Conservation (phyloP, 92 coral and sea anemone genomes). For the Meandrina meandrites region DNA sequence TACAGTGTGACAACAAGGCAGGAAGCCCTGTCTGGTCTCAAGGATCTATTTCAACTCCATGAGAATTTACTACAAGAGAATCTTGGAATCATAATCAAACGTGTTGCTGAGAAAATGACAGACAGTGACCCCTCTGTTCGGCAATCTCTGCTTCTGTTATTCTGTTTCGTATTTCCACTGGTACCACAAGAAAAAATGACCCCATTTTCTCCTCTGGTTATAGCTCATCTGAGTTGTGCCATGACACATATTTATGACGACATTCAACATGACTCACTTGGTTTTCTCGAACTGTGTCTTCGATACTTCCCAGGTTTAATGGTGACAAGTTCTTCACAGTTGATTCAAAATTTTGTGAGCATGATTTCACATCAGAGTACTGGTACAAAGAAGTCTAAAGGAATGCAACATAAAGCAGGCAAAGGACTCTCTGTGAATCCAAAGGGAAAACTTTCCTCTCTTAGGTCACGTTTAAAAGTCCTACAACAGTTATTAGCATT, state of each 20-base stretch:
- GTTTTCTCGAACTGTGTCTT: conserved; percentile 78
- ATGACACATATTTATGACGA: conserved; percentile 95
- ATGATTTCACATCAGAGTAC: conserved; percentile 72
- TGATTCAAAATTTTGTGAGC: conserved; percentile 74
- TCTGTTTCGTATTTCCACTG: conserved; percentile 63
- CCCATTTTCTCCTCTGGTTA: conserved; percentile 74
- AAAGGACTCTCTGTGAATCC: conserved; percentile 62
- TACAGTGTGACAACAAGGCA: conserved; percentile 82
- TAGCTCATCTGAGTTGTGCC: conserved; percentile 91
- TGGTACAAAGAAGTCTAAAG: conserved; percentile 14
- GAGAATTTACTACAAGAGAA: conserved; percentile 68
- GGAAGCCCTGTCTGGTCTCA: conserved; percentile 82
- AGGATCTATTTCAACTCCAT: conserved; percentile 76
- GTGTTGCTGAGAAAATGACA: conserved; percentile 72
- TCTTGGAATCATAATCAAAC: conserved; percentile 61
- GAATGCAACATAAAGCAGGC: conserved; percentile 24
- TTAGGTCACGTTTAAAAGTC: conserved; percentile 75
- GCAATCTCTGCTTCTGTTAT: conserved; percentile 74
- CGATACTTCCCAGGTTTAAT: conserved; percentile 66
- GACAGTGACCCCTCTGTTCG: conserved; percentile 85
- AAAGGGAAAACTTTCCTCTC: conserved; percentile 86
- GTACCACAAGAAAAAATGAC: conserved; percentile 68
- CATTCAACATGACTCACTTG: conserved; percentile 87
- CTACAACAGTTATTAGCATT: conserved; percentile 69
- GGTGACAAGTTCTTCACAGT: conserved; percentile 60